Evolutionary conservation across 2,888 invertebrate species (phyloP), one percentile per base, ranked within the genome.

Genomic region (Lydus trimaculatus): DNA sequence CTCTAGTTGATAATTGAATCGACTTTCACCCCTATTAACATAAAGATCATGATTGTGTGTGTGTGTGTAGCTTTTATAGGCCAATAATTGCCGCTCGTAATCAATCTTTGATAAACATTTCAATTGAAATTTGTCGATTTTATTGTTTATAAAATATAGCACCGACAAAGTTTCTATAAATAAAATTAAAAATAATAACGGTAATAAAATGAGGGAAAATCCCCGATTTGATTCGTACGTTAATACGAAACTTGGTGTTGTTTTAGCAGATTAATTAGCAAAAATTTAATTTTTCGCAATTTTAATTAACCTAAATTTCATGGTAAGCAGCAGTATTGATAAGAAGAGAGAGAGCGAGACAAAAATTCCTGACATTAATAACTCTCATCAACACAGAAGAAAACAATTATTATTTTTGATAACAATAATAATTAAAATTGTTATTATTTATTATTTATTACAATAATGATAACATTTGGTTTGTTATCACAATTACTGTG

Each of bases 401-500:
- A 56, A 56, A 56, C 56, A 56, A 56, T 56, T 56, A 56, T 56
- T 23, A 5, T 56, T 23, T 13, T 9, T 25, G 56, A 56, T 56
- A 56, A 52, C 48, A 56, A 25, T 25, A 13, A 15, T 56, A 56
- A 56, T 56, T 52, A 52, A 52, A 52, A 52, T 52, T 43, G 43
- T 43, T 43, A 43, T n/a, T 43, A 48, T 43, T 43, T 43, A 8
- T 43, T 48, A 48, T 56, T 56, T 56, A 56, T 56, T 23, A 56
- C 56, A 56, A 25, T 56, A 56, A 6, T 56, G 56, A 56, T 56
- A 56, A 56, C 56, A 56, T 56, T 56, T 56, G 56, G 8, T 23
- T 56, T 56, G 20, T 56, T 56, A 56, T 56, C 56, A 25, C 56
- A 23, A 23, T 56, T 56, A 5, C 25, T 23, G 56, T 56, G 56